A percentile compares a stretch with the other conserved stretches of the same genome.
These are phyloP conservation scores for Tipula confusa DNA, from an alignment of 2,888 invertebrate species.

Conservation along the genomic window DNA sequence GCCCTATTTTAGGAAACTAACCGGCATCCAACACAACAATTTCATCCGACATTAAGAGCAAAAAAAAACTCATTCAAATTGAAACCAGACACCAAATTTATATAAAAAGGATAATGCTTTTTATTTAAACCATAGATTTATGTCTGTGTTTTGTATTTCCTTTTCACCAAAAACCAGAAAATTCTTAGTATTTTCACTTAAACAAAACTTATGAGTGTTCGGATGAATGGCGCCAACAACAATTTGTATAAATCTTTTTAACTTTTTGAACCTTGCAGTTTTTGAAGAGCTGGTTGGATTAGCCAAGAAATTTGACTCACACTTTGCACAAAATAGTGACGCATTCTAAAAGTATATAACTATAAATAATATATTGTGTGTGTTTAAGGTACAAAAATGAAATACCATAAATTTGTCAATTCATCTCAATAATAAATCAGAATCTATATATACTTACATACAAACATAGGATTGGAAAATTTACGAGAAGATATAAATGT, in stretches of 20 bases:
- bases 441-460: not conserved
- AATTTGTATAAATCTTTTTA: not conserved
- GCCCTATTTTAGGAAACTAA: no score
- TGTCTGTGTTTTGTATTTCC: not conserved
- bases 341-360: not conserved
- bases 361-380: not conserved
- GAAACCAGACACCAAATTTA: not conserved
- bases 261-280: not conserved
- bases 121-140: not conserved
- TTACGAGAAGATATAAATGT: not conserved
- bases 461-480: not conserved
- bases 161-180: no score
- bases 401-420: constrained; percentile 20
- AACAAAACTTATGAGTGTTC: not conserved
- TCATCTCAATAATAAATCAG: constrained; percentile 25
- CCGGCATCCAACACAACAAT: no score
- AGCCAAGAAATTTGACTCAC: not conserved
- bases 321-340: not conserved
- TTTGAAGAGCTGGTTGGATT: not conserved
- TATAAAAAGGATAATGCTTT: not conserved
- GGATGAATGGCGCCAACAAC: not conserved
- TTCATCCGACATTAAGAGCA: no score
- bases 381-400: not conserved
- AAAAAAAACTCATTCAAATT: no score
- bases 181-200: not conserved